Percentiles rank a stretch among this genome's conserved stretches.
These are phyloP conservation scores for Hirundo rustica DNA, from an alignment of 2,797 vertebrate species.

Conservation along the genomic window DNA sequence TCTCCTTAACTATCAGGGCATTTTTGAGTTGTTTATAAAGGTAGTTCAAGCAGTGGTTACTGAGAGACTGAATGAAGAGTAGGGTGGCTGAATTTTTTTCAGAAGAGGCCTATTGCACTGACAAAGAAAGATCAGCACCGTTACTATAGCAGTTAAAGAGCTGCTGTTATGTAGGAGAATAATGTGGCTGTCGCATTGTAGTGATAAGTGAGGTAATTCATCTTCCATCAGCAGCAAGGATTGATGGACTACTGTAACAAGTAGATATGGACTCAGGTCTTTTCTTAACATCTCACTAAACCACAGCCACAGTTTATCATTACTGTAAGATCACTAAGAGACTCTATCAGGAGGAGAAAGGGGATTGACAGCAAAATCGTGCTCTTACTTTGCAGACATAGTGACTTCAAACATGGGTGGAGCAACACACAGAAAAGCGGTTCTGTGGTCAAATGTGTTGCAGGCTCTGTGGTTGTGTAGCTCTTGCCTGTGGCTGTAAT, in stretches of 20 bases:
- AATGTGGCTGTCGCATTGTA: rapidly evolving
- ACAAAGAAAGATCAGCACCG: background rate
- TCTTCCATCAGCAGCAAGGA: background rate
- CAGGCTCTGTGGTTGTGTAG: background rate
- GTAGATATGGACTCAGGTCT: background rate
- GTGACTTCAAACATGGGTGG: background rate
- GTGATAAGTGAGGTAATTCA: background rate
- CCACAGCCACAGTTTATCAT: background rate
- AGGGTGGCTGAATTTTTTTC: background rate
- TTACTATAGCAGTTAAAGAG: background rate
- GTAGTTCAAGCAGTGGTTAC: background rate
- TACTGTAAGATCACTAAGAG: background rate
- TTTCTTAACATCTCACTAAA: background rate
- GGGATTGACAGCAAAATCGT: rapidly evolving
- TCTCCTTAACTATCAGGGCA: background rate
- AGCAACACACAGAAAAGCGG: background rate
- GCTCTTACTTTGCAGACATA: rapidly evolving
- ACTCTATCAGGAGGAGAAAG: background rate
- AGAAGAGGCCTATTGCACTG: background rate
- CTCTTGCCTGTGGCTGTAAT: background rate
- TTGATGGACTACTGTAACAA: background rate
- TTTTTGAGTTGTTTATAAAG: background rate
- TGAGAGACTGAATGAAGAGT: background rate
- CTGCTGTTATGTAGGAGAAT: background rate
- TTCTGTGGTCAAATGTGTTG: background rate